A percentile compares a stretch with the other conserved stretches of the same genome.
These are phyloP conservation scores for Aptenodytes forsteri DNA, from an alignment of 2,113 vertebrate species.

Conservation along the genomic window DNA sequence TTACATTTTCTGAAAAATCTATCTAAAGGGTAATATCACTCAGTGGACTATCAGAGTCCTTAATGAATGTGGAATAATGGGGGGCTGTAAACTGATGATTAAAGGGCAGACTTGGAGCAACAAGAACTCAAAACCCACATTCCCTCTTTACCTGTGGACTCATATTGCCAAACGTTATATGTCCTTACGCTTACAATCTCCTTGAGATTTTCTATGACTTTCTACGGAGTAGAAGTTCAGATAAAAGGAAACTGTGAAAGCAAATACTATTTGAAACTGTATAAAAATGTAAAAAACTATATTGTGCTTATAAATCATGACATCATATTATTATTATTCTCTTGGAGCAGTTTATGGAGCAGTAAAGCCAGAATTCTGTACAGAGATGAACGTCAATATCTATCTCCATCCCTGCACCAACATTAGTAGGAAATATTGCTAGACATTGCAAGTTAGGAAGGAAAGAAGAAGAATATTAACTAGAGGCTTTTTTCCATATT, in stretches of 20 bases:
- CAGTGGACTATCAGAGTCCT: not conserved
- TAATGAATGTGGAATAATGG: not conserved
- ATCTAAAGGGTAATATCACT: not conserved
- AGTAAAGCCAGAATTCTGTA: slow-evolving; percentile 43
- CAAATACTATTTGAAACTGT: slow-evolving; percentile 50
- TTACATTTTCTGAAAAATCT: not conserved
- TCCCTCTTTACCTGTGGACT: not conserved
- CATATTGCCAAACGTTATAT: not conserved
- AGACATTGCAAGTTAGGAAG: slow-evolving; percentile 5
- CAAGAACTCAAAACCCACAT: not conserved
- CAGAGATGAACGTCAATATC: slow-evolving; percentile 52
- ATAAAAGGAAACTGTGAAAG: slow-evolving; percentile 48
- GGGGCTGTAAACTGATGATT: not conserved
- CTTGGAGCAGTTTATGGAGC: slow-evolving; percentile 50
- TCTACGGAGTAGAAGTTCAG: not conserved
- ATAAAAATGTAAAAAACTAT: slow-evolving; percentile 33
- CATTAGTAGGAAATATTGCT: slow-evolving; percentile 46
- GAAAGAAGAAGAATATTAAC: slow-evolving; percentile 39
- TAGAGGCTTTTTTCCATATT: not conserved
- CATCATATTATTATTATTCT: slow-evolving; percentile 58
- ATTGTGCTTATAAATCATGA: slow-evolving; percentile 54
- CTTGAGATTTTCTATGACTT: not conserved
- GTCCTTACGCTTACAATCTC: not conserved
- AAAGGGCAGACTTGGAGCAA: not conserved
- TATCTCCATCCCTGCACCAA: not conserved